phyloP scores from a whole-genome alignment of 37 sponge, comb jelly and placozoan genomes.

The Geodia barretti region DNA sequence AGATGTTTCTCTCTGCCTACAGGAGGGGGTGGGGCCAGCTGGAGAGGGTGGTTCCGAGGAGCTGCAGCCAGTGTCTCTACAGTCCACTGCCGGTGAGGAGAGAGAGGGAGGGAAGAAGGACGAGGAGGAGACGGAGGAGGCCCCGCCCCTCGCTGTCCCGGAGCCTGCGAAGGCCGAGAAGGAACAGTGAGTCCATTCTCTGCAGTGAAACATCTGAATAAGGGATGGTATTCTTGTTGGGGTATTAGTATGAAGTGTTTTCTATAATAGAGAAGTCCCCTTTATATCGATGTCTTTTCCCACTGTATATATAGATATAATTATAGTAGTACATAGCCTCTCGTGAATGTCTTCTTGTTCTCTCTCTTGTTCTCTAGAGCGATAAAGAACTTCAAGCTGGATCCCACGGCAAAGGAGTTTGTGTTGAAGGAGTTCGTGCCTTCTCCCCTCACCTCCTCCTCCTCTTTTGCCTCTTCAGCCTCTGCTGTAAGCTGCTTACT shows the following conservation, averaged over 20 bases:
- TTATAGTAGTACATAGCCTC: too few species aligned
- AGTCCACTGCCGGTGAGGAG: not conserved
- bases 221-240: too few species aligned
- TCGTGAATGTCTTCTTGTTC: not conserved
- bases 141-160: too few species aligned
- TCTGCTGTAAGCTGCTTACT: conserved; percentile 3
- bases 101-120: not conserved
- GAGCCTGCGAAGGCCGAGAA: not conserved
- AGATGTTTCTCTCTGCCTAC: too few species aligned
- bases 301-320: too few species aligned
- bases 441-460: not conserved
- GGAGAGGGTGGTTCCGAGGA: not conserved
- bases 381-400: conserved; percentile 15
- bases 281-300: too few species aligned
- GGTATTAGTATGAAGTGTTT: too few species aligned
- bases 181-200: not conserved
- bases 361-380: not conserved
- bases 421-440: not conserved
- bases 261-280: too few species aligned
- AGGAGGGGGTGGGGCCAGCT: too few species aligned
- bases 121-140: too few species aligned
- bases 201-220: too few species aligned
- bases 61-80: not conserved
- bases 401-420: conserved; percentile 47
- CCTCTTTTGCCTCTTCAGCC: not conserved